Percentiles rank a stretch among this genome's conserved stretches.
phyloP scores from a whole-genome alignment of 1,140 invertebrate species.

The Oedothorax gibbosus region DNA sequence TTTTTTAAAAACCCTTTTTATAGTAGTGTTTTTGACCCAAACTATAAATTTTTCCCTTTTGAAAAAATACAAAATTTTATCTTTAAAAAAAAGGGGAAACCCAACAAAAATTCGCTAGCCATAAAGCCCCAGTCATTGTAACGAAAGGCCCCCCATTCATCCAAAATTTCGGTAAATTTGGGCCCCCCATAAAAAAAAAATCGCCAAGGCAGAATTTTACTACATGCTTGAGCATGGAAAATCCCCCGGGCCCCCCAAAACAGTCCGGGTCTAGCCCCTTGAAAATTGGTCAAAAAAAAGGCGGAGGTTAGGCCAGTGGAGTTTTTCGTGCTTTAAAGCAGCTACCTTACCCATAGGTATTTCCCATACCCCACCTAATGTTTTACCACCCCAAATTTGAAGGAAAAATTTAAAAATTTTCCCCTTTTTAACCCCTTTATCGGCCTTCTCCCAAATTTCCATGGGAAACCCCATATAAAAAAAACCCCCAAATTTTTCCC shows the following conservation, averaged over 20 bases:
- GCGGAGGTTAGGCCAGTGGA: background rate
- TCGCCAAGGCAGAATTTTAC: no score
- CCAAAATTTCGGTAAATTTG: background rate
- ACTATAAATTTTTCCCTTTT: background rate
- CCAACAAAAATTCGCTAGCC: background rate
- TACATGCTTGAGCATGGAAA: background rate
- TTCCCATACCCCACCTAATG: background rate
- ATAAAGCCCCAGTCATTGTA: background rate
- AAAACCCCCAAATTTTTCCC: constrained; percentile 41
- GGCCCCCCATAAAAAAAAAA: background rate
- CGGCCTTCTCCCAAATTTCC: no score
- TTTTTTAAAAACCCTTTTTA: background rate
- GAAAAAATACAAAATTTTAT: background rate
- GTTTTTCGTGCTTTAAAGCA: background rate
- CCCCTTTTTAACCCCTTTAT: background rate
- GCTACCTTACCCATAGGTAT: background rate
- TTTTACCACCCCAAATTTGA: no score
- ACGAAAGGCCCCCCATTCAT: background rate
- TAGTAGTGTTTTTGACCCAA: background rate
- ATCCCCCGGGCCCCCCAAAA: background rate
- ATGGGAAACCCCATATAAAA: background rate
- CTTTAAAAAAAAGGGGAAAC: background rate
- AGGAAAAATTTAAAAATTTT: background rate
- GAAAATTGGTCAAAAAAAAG: background rate
- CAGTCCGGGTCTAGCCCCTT: background rate